Evolutionary conservation across 2,888 invertebrate species (phyloP), one percentile per base, ranked within the genome.

Genomic region (Calliopum simillimum): DNA sequence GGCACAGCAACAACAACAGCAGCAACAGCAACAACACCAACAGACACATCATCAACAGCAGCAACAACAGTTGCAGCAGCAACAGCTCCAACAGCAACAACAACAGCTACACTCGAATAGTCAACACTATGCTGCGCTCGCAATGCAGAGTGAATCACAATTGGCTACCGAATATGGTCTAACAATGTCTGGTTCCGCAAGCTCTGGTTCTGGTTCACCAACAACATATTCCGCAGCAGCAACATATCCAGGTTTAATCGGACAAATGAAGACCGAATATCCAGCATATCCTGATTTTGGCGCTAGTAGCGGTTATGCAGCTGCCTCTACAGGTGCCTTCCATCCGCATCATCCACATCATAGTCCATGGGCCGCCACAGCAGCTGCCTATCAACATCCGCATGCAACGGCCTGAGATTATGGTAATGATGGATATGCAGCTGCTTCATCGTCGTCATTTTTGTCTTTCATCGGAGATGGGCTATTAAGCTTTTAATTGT

Each of bases 141-240:
- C 84, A 33, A 80, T 83, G 80, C 82, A 83, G 72, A 82, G 79
- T 61, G 82, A 82, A 51, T 78, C 84, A 0, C 84, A 83, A 71
- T 70, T 82, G 72, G 81, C 84, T 4, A 79, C 79, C 13, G 82
- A 83, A 59, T 83, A 81, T 41, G 82, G 84, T 0, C 71, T 83
- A 21, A 80, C 82, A 55, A 81, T 83, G 79, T 79, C 80, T 16
- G 58, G 67, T 41, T 79, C 75, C 33, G 53, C 74, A 11, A 62
- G 70, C 56, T 44, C 71, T 13, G 68, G 72, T 61, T 62, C 64
- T 12, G 47, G 47, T 47, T 53, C 69, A 49, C 70, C 72, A 23
- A 67, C 64, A 6, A 41, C 69, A 58, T 63, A 75, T 51, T 46
- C 68, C 21, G 13, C 70, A 53, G 43, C 70, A 49, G 68, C 74